Evolutionary conservation across 2,888 invertebrate genomes (phyloP), one percentile per base, ranked within the genome.

Genomic region (Lepidocyrtinus sp.): DNA sequence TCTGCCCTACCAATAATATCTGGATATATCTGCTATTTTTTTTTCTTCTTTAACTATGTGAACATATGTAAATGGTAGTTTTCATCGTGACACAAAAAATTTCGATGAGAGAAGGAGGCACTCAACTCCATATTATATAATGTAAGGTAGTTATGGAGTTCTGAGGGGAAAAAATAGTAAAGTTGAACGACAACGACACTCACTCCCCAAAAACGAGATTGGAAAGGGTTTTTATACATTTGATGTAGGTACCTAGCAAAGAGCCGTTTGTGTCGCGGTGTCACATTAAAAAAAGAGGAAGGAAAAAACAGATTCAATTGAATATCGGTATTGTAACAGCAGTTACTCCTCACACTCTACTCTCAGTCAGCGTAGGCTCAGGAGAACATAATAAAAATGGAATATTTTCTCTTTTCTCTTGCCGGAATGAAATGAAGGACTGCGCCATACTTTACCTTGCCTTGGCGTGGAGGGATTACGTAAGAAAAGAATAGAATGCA

Each of bases 401-500:
- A 21, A n/a, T 9, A 24, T 63, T 63, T 63, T 25, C 17, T 45
- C 9, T 15, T 15, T 45, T 15, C 9, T 45, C 15, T 9, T 12
- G 46, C 46, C 2, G 63, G n/a, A 17, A 12, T 3, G 17, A 21
- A 9, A 63, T 63, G 25, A 25, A 63, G 63, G 25, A 25, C 63
- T 63, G 25, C 25, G 21, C 55, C 55, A 55, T 55, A 55, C 55
- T 55, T 55, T 55, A 55, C 55, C 55, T 55, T 55, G 9, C n/a
- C n/a, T n/a, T n/a, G n/a, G n/a, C n/a, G n/a, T n/a, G n/a, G n/a
- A 55, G n/a, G 17, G 55, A 55, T 55, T 55, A 55, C 55, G 55
- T 55, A 55, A 55, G 36, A 36, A 36, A n/a, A n/a, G n/a, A n/a
- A n/a, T n/a, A n/a, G 55, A 55, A 55, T 55, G 55, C 55, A 55